A percentile compares a stretch with the other conserved stretches of the same genome.
Conservation (phyloP, 2,888 invertebrate genomes). For the Sminthurinus aureus region DNA sequence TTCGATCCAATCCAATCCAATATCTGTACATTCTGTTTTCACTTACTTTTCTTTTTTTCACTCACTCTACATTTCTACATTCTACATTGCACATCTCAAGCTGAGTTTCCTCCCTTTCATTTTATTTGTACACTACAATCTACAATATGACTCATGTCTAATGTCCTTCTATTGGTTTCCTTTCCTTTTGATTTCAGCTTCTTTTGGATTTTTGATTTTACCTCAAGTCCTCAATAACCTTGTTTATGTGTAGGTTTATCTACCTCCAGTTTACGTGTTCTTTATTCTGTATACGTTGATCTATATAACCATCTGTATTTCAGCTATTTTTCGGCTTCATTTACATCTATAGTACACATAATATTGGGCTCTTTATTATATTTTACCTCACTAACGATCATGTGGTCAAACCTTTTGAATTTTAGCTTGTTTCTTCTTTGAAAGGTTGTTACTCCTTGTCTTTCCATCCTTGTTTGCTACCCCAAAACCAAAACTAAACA, state of each 20-base stretch:
- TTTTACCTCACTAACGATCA: neutral
- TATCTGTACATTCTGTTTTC: neutral
- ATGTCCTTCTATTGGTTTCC: neutral
- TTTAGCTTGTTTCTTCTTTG: neutral
- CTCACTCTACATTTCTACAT: neutral
- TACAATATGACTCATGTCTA: neutral
- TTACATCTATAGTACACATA: too few species aligned
- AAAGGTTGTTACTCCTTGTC: too few species aligned
- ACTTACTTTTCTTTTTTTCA: neutral
- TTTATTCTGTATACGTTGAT: too few species aligned
- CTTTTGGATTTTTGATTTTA: neutral
- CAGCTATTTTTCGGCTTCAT: too few species aligned
- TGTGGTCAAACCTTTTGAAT: neutral
- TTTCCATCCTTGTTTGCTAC: too few species aligned
- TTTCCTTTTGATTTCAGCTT: neutral
- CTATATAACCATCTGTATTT: too few species aligned
- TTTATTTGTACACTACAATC: too few species aligned
- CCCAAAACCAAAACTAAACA: too few species aligned
- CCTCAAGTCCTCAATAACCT: too few species aligned
- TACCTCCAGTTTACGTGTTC: too few species aligned
- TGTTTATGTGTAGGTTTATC: too few species aligned
- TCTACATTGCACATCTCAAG: neutral
- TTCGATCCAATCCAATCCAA: neutral
- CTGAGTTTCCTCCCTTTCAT: neutral
- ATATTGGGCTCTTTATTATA: neutral